These are phyloP conservation scores for Apaloderma vittatum DNA, from an alignment of 2,113 vertebrate species.

Conservation along the genomic window DNA sequence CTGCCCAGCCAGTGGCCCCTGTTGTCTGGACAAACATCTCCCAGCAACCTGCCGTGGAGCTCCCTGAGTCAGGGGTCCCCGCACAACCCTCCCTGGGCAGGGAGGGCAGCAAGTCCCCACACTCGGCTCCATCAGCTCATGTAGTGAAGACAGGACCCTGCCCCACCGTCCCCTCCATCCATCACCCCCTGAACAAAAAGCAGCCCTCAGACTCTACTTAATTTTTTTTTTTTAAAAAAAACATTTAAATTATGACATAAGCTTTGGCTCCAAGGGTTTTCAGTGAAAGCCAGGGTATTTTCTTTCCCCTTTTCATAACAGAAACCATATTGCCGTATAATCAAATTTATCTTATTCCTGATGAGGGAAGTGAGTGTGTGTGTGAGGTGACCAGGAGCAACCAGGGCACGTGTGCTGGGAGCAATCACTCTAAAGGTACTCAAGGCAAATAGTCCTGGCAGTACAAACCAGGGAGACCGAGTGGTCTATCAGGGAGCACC, in stretches of 20 bases:
- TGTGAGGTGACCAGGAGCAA: neutral
- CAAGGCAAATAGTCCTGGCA: neutral
- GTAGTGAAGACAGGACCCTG: neutral
- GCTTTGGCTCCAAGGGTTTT: neutral
- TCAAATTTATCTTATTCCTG: conserved; percentile 27
- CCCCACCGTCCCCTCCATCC: rapidly evolving
- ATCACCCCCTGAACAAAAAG: neutral
- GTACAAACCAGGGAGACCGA: neutral
- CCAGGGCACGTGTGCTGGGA: neutral
- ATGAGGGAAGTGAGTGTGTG: neutral
- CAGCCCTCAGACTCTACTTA: neutral
- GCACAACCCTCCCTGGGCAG: neutral
- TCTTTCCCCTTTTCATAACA: conserved; percentile 6
- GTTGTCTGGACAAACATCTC: neutral
- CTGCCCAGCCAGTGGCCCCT: too few relatives aligned
- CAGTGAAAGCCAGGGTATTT: conserved; percentile 25
- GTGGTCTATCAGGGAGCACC: neutral
- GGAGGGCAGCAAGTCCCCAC: neutral
- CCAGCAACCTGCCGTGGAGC: neutral
- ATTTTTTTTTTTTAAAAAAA: neutral
- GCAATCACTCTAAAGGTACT: neutral
- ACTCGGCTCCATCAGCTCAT: neutral
- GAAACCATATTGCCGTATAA: conserved; percentile 46
- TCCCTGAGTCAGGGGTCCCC: neutral
- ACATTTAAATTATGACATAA: conserved; percentile 40